These are phyloP conservation scores for Nemotelus pantherinus DNA, from an alignment of 2,888 invertebrate species.

Conservation along the genomic window DNA sequence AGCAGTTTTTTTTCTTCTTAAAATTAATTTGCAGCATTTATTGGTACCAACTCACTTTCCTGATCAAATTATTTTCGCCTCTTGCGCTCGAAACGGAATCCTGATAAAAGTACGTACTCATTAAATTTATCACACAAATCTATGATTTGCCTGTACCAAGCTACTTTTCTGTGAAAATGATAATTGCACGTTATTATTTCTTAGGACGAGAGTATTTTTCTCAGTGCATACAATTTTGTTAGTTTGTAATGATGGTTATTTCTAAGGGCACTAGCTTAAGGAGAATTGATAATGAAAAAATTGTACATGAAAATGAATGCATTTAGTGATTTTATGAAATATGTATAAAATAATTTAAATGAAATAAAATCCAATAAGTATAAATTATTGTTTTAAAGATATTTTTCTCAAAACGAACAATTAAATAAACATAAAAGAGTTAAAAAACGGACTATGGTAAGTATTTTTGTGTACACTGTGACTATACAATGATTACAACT, in stretches of 20 bases:
- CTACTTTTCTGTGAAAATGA: neutral
- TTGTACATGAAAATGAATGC: conserved; percentile 8
- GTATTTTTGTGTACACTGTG: too few relatives aligned
- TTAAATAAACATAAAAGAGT: too few relatives aligned
- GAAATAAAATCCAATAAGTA: neutral
- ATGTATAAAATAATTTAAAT: conserved; percentile 3
- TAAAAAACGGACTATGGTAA: too few relatives aligned
- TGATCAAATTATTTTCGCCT: too few relatives aligned
- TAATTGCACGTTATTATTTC: neutral
- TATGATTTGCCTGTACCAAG: neutral
- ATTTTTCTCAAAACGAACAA: too few relatives aligned
- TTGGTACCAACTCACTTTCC: too few relatives aligned
- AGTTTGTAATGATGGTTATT: neutral
- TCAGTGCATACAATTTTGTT: neutral
- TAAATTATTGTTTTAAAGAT: too few relatives aligned
- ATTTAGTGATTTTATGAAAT: conserved; percentile 18
- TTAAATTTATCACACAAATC: neutral
- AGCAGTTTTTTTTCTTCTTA: neutral
- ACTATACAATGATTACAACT: too few relatives aligned
- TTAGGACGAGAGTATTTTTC: neutral
- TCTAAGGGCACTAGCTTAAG: neutral
- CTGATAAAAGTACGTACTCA: too few relatives aligned
- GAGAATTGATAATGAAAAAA: neutral
- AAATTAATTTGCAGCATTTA: too few relatives aligned
- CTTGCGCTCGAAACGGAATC: too few relatives aligned